Evolutionary conservation across 1,140 invertebrate species (phyloP), one percentile per base, ranked within the genome.

Genomic region (Caerostris extrusa): DNA sequence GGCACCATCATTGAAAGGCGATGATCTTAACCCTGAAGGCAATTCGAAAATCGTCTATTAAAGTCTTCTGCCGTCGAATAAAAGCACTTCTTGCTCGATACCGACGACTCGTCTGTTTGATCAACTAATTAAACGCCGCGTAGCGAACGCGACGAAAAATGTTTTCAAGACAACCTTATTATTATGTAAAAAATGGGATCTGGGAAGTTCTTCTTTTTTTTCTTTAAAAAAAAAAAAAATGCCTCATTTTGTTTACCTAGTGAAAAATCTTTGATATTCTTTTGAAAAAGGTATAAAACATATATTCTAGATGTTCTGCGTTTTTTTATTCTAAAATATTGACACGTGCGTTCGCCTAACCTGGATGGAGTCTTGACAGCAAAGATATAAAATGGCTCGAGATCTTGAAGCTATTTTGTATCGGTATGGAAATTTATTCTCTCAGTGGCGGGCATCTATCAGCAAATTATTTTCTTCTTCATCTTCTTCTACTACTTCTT

Each of bases 1-100:
- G 55, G n/a, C 3, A 50, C 4, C 50, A 57, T 83, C 57, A 83
- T 83, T 83, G 82, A 83, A 83, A 83, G 82, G 82, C 55, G 82
- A 83, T 58, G 82, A 83, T 83, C 82, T 83, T 83, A 83, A 57
- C 71, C 82, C 82, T 56, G 34, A 57, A 83, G 82, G 82, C 82
- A n/a, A 83, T 83, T 53, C 82, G 55, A 83, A 83, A 58, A 34
- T 56, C 56, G 5, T 83, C 55, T 83, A 83, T 83, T 83, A 83
- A 58, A 14, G 14, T 64, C 17, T 14, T 83, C 55, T 19, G 5
- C 55, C 55, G 56, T 19, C 55, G 53, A 83, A 56, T 57, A 57
- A 57, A 57, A 56, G 82, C 6, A 58, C 56, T 64, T 34, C 7
- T 7, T 8, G 53, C 14, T 53, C 50, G 4, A 82, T 82, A 5